Base-by-base conservation (phyloP, 2,888 invertebrate genomes). In the Chaetoderma sp. region DNA sequence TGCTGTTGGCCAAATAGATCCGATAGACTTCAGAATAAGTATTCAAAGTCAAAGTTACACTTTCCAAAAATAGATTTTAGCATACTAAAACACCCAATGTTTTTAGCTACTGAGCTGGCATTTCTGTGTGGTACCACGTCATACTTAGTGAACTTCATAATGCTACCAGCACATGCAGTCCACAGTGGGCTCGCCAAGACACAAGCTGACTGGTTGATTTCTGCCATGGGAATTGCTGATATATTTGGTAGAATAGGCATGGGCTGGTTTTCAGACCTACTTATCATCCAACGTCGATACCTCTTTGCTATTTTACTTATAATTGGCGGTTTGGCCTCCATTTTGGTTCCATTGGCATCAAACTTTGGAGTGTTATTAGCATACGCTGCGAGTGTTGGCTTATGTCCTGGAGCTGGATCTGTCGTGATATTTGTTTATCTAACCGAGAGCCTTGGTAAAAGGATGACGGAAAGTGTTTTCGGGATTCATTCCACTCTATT, bases 91-190 rank as follows among this genome's bases (percentile, higher is more conserved):
- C 13, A 52, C 52, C 52, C 52, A n/a, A 33, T 52, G 28, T 93
- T 93, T 79, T 90, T 92, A 5, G 87, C 92, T 72, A 90, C 93
- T 85, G 91, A 91, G 66, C 88, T 91, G 1, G 92, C 93, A 0
- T 92, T 93, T 10, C 91, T 91, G 1, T 88, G 93, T 2, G 92
- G 92, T 91, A 92, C 92, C 0, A 91, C 92, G 25, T 93, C 93
- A 13, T 92, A 92, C 3, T 93, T 93, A 0, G 92, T 92, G 82
- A 92, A 92, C 79, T 83, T 93, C 2, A 92, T 92, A 84, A 92
- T 92, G 78, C 85, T 93, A 47, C 93, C 93, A 0, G 92, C 93
- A 0, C 92, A 92, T 78, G 92, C 92, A 0, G 90, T 91, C 42
- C 55, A 68, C 4, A 89, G 91, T 0, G 92, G 92, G 44, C 90